phyloP scores from a whole-genome alignment of 1,140 invertebrate genomes.

The Apis laboriosa region DNA sequence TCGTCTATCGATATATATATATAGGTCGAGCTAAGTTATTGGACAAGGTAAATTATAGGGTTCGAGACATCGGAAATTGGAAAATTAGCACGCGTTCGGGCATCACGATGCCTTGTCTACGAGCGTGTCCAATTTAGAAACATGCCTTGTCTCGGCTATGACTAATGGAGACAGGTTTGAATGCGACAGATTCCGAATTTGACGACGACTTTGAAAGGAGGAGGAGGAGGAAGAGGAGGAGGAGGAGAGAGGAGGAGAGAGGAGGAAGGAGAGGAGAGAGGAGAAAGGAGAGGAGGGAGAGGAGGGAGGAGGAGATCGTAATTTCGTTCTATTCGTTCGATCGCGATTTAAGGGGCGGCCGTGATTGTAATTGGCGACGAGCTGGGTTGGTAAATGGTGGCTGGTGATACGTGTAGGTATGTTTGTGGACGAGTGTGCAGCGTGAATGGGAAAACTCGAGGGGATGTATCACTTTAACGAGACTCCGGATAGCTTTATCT shows the following conservation, averaged over 20 bases:
- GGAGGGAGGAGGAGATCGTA: neutral
- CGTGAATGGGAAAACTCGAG: neutral
- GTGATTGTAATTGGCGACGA: slow-evolving; percentile 24
- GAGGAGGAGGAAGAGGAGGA: too few relatives aligned
- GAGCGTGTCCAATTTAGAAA: slow-evolving; percentile 52
- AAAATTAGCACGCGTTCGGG: slow-evolving; percentile 44
- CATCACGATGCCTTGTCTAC: slow-evolving; percentile 22
- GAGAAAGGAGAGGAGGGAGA: too few relatives aligned
- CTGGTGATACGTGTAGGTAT: neutral
- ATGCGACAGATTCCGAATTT: slow-evolving; percentile 33
- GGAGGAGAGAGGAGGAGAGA: too few relatives aligned
- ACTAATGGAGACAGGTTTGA: slow-evolving; percentile 51
- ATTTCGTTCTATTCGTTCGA: slow-evolving; percentile 38
- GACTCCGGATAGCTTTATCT: slow-evolving; percentile 13
- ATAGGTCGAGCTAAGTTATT: slow-evolving; percentile 35
- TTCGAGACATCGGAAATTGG: slow-evolving; percentile 54
- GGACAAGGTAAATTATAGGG: slow-evolving; percentile 34
- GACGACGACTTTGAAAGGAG: slow-evolving; percentile 7
- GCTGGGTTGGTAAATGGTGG: neutral
- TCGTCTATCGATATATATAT: neutral
- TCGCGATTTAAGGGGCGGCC: slow-evolving; percentile 20
- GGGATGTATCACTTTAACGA: slow-evolving; percentile 15
- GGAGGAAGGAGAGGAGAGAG: too few relatives aligned
- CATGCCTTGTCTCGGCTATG: slow-evolving; percentile 36
- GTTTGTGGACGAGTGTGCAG: neutral